Percentiles rank a stretch among this genome's conserved stretches.
phyloP scores from a whole-genome alignment of 2,888 invertebrate species.

The Drosophila prolongata region DNA sequence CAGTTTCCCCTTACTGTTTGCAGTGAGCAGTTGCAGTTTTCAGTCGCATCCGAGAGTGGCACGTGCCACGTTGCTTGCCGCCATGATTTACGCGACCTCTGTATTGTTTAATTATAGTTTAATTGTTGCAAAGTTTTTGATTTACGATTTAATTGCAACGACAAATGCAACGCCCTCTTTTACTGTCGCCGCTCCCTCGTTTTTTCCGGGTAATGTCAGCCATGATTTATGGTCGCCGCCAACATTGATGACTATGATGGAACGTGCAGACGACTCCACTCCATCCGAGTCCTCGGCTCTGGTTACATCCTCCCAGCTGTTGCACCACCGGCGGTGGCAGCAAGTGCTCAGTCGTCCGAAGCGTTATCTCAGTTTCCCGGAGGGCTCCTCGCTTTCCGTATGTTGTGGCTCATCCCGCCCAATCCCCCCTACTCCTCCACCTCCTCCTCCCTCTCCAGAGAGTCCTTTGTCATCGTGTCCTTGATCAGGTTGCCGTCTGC shows the following conservation, averaged over 20 bases:
- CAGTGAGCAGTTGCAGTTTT: conserved; percentile 27
- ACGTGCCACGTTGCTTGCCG: conserved; percentile 42
- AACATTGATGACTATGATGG: conserved; percentile 75
- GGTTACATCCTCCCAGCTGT: conserved; percentile 9
- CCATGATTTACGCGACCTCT: conserved; percentile 70
- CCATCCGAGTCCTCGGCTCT: conserved; percentile 21
- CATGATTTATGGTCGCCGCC: conserved; percentile 71
- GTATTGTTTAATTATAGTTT: conserved; percentile 76
- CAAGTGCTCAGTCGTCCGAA: conserved; percentile 72
- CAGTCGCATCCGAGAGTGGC: conserved; percentile 36
- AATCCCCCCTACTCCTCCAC: neutral
- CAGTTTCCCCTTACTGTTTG: conserved; percentile 17
- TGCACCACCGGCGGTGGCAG: conserved; percentile 35
- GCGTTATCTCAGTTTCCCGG: conserved; percentile 86
- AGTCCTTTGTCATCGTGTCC: conserved; percentile 27
- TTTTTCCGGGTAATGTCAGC: conserved; percentile 43
- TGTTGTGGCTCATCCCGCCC: conserved; percentile 51
- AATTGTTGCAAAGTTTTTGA: conserved; percentile 76
- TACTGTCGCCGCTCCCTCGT: conserved; percentile 8
- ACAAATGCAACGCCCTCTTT: conserved; percentile 60
- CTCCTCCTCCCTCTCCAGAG: neutral
- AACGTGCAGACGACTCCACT: conserved; percentile 57
- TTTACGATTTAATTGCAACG: conserved; percentile 76
- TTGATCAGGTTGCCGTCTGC: conserved; percentile 86
- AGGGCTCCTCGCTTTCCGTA: conserved; percentile 86